These are phyloP conservation scores for Tachyglossus aculeatus DNA, from an alignment of 2,797 vertebrate genomes.

Conservation along the genomic window DNA sequence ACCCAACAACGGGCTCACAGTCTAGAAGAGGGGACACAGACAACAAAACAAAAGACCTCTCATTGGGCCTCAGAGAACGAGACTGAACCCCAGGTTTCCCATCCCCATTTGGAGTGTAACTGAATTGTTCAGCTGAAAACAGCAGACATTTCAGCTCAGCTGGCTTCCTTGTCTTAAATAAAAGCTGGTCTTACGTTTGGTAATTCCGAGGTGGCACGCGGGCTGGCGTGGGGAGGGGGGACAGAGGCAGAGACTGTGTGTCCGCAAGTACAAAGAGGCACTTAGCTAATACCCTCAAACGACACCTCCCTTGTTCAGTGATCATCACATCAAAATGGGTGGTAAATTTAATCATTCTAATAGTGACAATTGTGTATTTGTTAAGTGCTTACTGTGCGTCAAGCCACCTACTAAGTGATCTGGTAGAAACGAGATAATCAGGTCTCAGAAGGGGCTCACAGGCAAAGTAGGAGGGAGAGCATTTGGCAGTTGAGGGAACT, in stretches of 20 bases:
- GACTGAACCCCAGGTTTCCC: fast-evolving
- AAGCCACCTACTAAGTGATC: too few species aligned
- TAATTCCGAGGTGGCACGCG: neutral
- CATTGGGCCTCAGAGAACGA: neutral
- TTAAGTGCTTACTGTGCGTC: too few species aligned
- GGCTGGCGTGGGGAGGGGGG: too few species aligned
- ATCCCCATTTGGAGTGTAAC: too few species aligned
- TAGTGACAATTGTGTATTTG: too few species aligned
- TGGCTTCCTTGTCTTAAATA: neutral
- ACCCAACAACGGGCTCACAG: too few species aligned
- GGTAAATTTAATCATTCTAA: neutral
- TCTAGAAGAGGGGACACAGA: too few species aligned
- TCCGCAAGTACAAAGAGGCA: neutral
- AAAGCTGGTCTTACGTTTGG: neutral
- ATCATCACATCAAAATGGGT: neutral
- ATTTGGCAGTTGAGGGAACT: too few species aligned
- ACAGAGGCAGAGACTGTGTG: neutral
- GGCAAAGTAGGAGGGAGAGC: too few species aligned
- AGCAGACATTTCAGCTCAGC: neutral
- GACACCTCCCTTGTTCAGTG: neutral
- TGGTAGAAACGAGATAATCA: too few species aligned
- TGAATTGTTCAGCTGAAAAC: neutral
- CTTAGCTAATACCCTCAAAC: neutral
- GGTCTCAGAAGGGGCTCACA: too few species aligned
- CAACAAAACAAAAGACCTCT: too few species aligned